These are phyloP conservation scores for Girardinichthys multiradiatus DNA, from an alignment of 2,113 vertebrate species.

Conservation along the genomic window DNA sequence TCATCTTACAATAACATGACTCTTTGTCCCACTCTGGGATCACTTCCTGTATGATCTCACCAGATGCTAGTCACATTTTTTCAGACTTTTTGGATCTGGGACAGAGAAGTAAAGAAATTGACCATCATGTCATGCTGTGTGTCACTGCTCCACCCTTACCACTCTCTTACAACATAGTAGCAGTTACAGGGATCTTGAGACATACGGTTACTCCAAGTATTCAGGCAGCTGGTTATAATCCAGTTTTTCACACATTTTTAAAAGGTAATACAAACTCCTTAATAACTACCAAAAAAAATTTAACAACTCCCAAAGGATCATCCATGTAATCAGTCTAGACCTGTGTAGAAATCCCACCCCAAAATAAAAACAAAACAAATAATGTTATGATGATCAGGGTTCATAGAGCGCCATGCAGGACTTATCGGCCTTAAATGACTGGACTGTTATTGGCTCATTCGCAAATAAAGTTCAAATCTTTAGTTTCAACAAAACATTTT, in stretches of 20 bases:
- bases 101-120: constrained; percentile 12
- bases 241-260: not conserved
- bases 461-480: too few species aligned
- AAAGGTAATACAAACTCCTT: not conserved
- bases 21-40: not conserved
- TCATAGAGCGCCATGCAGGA: too few species aligned
- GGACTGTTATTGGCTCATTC: too few species aligned
- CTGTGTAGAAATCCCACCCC: too few species aligned
- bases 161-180: not conserved
- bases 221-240: not conserved
- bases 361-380: too few species aligned
- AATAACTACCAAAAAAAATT: not conserved
- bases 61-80: constrained; percentile 9
- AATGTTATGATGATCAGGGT: too few species aligned
- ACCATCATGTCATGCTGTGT: not conserved
- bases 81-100: not conserved
- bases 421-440: too few species aligned
- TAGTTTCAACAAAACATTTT: too few species aligned
- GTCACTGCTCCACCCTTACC: not conserved
- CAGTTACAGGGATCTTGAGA: not conserved
- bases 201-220: not conserved
- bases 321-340: too few species aligned
- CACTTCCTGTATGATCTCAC: constrained; percentile 18
- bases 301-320: too few species aligned
- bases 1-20: constrained; percentile 7